A percentile compares a stretch with the other conserved stretches of the same genome.
Conservation (phyloP, 2,113 vertebrate genomes). For the Cheirogaleus medius region DNA sequence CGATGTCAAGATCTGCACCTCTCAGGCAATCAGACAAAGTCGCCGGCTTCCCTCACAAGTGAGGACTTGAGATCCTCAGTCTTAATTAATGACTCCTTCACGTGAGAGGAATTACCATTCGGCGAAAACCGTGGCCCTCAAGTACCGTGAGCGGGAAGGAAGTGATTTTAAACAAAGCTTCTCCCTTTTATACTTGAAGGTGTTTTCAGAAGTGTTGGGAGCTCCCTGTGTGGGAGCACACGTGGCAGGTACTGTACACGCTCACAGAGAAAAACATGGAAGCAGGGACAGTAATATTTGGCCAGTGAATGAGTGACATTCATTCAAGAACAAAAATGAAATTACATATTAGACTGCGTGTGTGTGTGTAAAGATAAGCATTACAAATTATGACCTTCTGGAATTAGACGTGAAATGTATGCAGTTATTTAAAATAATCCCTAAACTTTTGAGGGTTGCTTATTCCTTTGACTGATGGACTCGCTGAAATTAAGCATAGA, state of each 20-base stretch:
- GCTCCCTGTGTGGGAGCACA: background rate
- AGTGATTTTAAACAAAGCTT: background rate
- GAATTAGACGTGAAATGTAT: background rate
- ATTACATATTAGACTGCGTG: accelerated
- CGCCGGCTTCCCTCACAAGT: background rate
- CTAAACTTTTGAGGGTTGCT: background rate
- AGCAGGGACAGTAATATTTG: accelerated
- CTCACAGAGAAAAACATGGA: accelerated
- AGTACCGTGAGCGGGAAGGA: background rate
- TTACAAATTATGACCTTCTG: background rate
- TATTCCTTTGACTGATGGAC: background rate
- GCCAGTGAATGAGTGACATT: background rate
- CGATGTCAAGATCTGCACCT: background rate
- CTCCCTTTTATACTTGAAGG: background rate
- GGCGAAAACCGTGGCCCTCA: background rate
- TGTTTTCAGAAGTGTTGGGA: background rate
- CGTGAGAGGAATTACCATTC: background rate
- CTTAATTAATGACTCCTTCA: background rate
- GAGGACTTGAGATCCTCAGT: background rate
- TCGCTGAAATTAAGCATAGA: background rate
- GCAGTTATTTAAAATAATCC: background rate
- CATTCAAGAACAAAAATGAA: background rate
- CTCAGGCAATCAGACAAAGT: background rate
- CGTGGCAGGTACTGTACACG: background rate
- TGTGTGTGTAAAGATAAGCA: background rate